phyloP scores from a whole-genome alignment of 2,113 vertebrate species.

The Sinosuthora webbiana region DNA sequence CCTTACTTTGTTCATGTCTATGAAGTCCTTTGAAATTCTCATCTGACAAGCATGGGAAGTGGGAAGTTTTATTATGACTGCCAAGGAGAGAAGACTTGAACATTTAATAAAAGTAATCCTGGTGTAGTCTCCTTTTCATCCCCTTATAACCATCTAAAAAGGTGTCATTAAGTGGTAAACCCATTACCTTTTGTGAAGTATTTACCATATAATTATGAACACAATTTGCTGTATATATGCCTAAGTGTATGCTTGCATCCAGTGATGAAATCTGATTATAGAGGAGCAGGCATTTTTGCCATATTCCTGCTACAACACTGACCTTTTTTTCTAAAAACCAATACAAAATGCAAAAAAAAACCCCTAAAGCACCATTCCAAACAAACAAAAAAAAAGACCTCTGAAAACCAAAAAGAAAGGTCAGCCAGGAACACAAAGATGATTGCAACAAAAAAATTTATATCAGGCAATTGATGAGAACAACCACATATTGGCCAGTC shows the following conservation, averaged over 20 bases:
- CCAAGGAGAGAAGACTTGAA: background rate
- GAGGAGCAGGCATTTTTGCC: background rate
- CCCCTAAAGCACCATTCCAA: background rate
- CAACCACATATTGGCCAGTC: background rate
- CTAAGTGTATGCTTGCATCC: background rate
- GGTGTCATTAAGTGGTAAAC: background rate
- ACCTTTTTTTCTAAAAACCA: background rate
- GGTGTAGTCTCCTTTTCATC: background rate
- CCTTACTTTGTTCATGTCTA: background rate
- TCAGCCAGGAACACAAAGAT: background rate
- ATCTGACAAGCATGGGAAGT: background rate
- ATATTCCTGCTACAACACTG: background rate
- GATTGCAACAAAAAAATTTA: background rate
- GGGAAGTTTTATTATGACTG: background rate
- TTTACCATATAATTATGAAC: background rate
- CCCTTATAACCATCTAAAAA: conserved; percentile 20
- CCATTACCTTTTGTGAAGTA: background rate
- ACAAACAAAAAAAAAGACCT: background rate
- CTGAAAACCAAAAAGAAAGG: background rate
- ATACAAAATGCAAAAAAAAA: background rate
- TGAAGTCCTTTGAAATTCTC: background rate
- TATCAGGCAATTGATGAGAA: background rate
- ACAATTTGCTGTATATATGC: background rate
- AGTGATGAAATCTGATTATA: conserved; percentile 13
- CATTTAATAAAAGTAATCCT: background rate